Evolutionary conservation across 2,797 vertebrate genomes (phyloP).

Genomic region (Galagoides demidoff): DNA sequence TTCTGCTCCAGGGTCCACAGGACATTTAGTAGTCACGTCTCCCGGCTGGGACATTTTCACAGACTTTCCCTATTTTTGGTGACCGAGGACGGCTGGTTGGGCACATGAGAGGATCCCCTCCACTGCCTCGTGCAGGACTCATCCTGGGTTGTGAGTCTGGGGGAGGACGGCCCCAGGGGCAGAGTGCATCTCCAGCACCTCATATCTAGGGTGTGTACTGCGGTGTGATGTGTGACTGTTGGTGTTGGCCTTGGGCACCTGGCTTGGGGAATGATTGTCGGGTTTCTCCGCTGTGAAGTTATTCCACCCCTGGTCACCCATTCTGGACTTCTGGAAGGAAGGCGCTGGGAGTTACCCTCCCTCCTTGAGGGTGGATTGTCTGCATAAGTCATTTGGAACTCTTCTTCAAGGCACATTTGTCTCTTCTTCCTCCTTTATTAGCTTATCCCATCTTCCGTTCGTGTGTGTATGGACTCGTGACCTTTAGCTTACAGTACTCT

Average conservation of each 20-base stretch:
- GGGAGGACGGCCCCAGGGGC: background rate
- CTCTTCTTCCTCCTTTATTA: background rate
- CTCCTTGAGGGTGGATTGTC: rapidly evolving
- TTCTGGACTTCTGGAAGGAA: rapidly evolving
- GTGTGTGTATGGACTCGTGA: rapidly evolving
- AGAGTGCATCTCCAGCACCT: rapidly evolving
- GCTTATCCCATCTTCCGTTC: rapidly evolving
- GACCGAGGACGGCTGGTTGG: background rate
- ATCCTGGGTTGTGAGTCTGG: no score
- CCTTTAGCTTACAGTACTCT: rapidly evolving
- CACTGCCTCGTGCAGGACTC: rapidly evolving
- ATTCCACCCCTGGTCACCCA: rapidly evolving
- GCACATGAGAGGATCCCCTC: rapidly evolving
- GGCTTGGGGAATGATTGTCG: background rate
- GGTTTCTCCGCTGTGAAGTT: background rate
- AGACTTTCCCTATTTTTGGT: background rate
- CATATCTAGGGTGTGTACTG: rapidly evolving
- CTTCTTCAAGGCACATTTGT: background rate
- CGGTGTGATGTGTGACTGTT: rapidly evolving
- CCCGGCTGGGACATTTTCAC: background rate
- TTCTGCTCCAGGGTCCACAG: rapidly evolving
- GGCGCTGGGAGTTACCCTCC: rapidly evolving
- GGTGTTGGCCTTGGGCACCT: rapidly evolving
- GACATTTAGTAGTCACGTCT: rapidly evolving
- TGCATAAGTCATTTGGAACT: background rate